Evolutionary conservation across 2,888 invertebrate species (phyloP).

Genomic region (Agrochola lychnidis): DNA sequence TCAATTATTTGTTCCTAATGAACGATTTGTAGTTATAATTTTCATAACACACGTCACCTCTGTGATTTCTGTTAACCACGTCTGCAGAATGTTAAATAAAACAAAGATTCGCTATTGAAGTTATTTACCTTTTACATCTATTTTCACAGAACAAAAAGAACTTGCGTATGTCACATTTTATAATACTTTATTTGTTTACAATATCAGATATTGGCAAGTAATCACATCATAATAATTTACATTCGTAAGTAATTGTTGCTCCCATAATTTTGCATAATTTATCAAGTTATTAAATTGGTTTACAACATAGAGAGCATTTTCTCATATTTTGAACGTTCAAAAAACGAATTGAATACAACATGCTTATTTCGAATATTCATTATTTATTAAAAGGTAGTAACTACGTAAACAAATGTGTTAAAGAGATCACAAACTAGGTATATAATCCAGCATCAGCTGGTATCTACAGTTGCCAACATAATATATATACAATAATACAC

Average conservation of each 20-base stretch:
- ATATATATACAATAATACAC: constrained; percentile 57
- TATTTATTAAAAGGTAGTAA: constrained; percentile 40
- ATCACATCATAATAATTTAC: constrained; percentile 49
- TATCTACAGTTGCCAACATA: constrained; percentile 72
- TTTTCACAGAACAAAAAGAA: constrained; percentile 45
- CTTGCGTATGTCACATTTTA: constrained; percentile 43
- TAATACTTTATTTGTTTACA: constrained; percentile 61
- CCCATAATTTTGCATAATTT: constrained; percentile 46
- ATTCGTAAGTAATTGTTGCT: constrained; percentile 55
- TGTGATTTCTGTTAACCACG: constrained; percentile 53
- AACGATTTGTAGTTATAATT: constrained; percentile 43
- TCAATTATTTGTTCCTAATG: constrained; percentile 66
- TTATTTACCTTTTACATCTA: constrained; percentile 60
- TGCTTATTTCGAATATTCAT: constrained; percentile 48
- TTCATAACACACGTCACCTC: constrained; percentile 29
- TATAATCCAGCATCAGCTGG: constrained; percentile 67
- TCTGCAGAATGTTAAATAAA: constrained; percentile 63
- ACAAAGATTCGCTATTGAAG: constrained; percentile 49
- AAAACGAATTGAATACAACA: constrained; percentile 45
- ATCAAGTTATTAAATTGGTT: constrained; percentile 47
- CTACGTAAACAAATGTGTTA: constrained; percentile 51
- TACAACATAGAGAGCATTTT: constrained; percentile 63
- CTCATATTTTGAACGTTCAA: constrained; percentile 33
- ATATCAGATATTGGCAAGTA: constrained; percentile 58
- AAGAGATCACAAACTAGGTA: constrained; percentile 83